phyloP scores from a whole-genome alignment of 2,888 invertebrate species.

The Perizoma flavofasciatum region DNA sequence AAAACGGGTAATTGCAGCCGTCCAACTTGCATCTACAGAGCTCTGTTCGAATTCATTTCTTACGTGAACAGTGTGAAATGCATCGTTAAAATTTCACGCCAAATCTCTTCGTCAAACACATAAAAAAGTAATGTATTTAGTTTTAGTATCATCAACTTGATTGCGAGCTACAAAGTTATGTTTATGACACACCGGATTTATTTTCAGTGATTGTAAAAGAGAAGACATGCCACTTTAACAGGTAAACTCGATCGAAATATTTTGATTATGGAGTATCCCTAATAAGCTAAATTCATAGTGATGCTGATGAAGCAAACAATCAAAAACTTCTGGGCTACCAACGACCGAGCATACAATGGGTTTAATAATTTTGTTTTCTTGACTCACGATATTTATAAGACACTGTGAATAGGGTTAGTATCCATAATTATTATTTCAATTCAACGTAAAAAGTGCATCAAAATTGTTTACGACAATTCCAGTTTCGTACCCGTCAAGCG shows the following conservation, averaged over 20 bases:
- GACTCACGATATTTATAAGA: constrained; percentile 10
- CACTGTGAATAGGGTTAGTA: constrained; percentile 1
- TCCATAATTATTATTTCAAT: background rate
- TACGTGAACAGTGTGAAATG: constrained; percentile 33
- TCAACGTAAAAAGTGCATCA: constrained; percentile 6
- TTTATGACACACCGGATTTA: constrained; percentile 42
- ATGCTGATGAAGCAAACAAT: constrained; percentile 4
- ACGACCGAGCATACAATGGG: constrained; percentile 5
- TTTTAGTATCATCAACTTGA: constrained; percentile 33
- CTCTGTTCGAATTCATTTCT: constrained; percentile 21
- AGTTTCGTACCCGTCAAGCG: constrained; percentile 31
- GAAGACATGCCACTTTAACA: constrained; percentile 41
- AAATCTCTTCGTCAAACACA: constrained; percentile 30
- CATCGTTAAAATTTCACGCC: constrained; percentile 26
- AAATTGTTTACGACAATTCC: constrained; percentile 12
- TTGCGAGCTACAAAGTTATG: constrained; percentile 36
- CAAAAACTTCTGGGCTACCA: constrained; percentile 7
- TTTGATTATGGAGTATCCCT: constrained; percentile 11
- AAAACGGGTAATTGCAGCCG: constrained; percentile 10
- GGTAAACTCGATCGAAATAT: constrained; percentile 6
- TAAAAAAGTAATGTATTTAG: constrained; percentile 48
- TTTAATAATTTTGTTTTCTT: constrained; percentile 2
- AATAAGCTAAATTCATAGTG: constrained; percentile 10
- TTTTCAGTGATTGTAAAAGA: constrained; percentile 40
- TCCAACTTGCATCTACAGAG: constrained; percentile 9